Percentiles rank a stretch among this genome's conserved stretches.
Conservation (phyloP, 2,797 vertebrate species). For the Fringilla coelebs region DNA sequence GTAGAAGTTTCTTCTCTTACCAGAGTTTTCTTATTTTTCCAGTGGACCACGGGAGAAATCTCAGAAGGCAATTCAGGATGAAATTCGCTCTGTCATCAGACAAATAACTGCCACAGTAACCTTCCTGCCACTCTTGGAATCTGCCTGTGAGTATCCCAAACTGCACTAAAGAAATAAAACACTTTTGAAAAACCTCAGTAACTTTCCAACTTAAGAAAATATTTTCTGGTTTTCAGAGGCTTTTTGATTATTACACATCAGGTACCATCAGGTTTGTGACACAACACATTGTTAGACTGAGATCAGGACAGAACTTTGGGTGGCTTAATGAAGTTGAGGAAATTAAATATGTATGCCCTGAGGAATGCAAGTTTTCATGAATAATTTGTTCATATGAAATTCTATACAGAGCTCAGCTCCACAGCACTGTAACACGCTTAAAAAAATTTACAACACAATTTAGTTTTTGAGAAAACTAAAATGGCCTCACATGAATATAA, state of each 20-base stretch:
- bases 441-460: neutral
- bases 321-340: neutral
- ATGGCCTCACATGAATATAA: rapidly evolving
- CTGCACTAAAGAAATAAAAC: neutral
- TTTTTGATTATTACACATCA: neutral
- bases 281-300: neutral
- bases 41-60: slow-evolving; percentile 90
- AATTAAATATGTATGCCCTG: neutral
- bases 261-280: neutral
- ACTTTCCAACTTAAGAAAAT: neutral
- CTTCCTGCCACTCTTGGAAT: slow-evolving; percentile 92
- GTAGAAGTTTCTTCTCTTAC: neutral
- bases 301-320: neutral
- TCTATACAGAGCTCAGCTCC: neutral
- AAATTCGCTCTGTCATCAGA: slow-evolving; percentile 84
- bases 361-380: neutral
- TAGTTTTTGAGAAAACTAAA: neutral
- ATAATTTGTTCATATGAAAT: neutral
- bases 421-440: neutral
- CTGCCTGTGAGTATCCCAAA: slow-evolving; percentile 84
- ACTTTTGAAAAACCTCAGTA: neutral
- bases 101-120: slow-evolving; percentile 95
- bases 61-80: slow-evolving; percentile 92
- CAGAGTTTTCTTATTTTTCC: neutral
- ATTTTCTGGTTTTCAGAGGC: neutral